Conservation (phyloP, 2,888 invertebrate genomes). For the Carcina quercana region DNA sequence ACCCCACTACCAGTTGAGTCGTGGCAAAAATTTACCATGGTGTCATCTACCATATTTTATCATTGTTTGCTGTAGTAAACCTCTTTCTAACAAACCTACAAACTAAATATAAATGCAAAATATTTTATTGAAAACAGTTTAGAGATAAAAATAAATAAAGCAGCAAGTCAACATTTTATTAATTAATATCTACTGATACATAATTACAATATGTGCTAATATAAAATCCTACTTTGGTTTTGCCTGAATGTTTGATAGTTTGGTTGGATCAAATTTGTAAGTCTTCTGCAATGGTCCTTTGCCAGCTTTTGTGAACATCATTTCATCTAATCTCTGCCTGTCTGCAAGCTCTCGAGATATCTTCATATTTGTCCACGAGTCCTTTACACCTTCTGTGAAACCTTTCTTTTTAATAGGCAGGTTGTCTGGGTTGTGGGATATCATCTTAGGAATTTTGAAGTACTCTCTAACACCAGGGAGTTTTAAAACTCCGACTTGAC, state of each 20-base stretch:
- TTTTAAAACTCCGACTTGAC: constrained; percentile 85
- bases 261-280: constrained; percentile 88
- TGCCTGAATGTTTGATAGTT: constrained; percentile 67
- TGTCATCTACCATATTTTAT: too few species aligned
- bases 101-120: too few species aligned
- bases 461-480: constrained; percentile 82
- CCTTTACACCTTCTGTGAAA: constrained; percentile 85
- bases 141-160: too few species aligned
- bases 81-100: too few species aligned
- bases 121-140: too few species aligned
- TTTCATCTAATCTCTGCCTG: constrained; percentile 82
- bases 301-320: constrained; percentile 88
- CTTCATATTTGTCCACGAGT: constrained; percentile 89
- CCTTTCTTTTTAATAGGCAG: constrained; percentile 83
- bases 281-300: constrained; percentile 91
- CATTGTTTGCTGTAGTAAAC: too few species aligned
- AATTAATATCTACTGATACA: constrained; percentile 5
- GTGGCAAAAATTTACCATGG: too few species aligned
- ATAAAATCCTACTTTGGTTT: constrained; percentile 63
- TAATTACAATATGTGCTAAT: constrained; percentile 2
- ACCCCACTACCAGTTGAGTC: too few species aligned
- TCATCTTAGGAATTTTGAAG: constrained; percentile 82
- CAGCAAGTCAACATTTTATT: constrained; percentile 11
- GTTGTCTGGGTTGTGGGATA: constrained; percentile 70
- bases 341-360: constrained; percentile 85